A percentile compares a stretch with the other conserved stretches of the same genome.
Evolutionary conservation across 2,113 vertebrate species (phyloP).

Genomic region (Rhinolophus sinicus): DNA sequence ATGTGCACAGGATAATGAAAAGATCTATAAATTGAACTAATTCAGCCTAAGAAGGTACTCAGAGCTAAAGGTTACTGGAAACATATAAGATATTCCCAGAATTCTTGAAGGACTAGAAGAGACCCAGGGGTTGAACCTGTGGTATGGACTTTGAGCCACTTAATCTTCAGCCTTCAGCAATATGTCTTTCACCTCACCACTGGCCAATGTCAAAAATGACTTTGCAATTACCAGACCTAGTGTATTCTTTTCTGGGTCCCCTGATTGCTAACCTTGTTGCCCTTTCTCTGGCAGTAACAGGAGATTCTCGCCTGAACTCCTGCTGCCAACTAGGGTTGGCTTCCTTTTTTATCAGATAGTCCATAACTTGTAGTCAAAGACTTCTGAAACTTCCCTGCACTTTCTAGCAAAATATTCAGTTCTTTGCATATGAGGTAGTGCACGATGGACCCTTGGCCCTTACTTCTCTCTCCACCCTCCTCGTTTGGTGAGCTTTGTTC

Average conservation of each 20-base stretch:
- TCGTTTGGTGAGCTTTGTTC: neutral
- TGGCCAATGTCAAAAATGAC: neutral
- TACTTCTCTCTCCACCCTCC: neutral
- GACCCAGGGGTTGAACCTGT: neutral
- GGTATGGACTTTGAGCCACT: neutral
- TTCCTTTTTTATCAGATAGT: neutral
- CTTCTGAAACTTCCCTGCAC: neutral
- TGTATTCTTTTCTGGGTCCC: neutral
- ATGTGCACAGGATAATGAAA: neutral
- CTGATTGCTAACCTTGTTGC: neutral
- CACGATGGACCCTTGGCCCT: neutral
- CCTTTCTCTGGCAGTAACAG: neutral
- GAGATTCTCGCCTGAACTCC: neutral
- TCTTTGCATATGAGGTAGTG: neutral
- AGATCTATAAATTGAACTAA: neutral
- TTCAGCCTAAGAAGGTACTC: neutral
- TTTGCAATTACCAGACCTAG: neutral
- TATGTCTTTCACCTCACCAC: neutral
- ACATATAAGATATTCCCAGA: neutral
- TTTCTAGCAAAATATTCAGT: neutral
- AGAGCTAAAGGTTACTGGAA: neutral
- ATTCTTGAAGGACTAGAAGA: neutral
- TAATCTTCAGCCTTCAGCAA: neutral
- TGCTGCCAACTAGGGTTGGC: neutral
- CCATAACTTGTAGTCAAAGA: neutral